These are phyloP conservation scores for Tauraco hartlaubi DNA, from an alignment of 2,797 vertebrate species.

Conservation along the genomic window DNA sequence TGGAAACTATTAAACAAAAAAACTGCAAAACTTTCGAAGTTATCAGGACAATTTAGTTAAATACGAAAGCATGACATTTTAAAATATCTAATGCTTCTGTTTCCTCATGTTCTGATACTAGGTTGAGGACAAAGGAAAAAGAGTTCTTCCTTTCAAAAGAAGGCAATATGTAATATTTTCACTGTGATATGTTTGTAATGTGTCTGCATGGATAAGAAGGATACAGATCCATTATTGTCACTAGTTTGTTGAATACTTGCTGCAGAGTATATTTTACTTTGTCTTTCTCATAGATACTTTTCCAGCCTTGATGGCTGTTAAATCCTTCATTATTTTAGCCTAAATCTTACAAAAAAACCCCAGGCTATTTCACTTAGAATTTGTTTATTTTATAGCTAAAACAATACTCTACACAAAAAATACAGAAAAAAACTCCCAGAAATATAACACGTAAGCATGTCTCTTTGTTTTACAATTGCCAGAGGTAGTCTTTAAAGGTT, in stretches of 20 bases:
- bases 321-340: background rate
- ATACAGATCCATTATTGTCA: background rate
- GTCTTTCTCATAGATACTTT: background rate
- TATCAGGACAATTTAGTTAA: background rate
- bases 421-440: accelerated
- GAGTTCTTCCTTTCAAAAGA: background rate
- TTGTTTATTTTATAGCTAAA: background rate
- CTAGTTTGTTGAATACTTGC: background rate
- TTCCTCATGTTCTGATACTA: background rate
- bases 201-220: background rate
- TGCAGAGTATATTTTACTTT: background rate
- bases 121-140: background rate
- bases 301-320: background rate
- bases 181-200: background rate
- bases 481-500: background rate
- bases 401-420: background rate
- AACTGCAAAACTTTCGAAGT: background rate
- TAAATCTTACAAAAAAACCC: background rate
- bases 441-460: accelerated
- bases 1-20: background rate
- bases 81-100: background rate
- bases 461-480: background rate
- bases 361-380: background rate
- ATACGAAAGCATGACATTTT: background rate
- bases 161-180: background rate